Conservation (phyloP, 1,140 invertebrate species). For the Hypsibius dujardini region DNA sequence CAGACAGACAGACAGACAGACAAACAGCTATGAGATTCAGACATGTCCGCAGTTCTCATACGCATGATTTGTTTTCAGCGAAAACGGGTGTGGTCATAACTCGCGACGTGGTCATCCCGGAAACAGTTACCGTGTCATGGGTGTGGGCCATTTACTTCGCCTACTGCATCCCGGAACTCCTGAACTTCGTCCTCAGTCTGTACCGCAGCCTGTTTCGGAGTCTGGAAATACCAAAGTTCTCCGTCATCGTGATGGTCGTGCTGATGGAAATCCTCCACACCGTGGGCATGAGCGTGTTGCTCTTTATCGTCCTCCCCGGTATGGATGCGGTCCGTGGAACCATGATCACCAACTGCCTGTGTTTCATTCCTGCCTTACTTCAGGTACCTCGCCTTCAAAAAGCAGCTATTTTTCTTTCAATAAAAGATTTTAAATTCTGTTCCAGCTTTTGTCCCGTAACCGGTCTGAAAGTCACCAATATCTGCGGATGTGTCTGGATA, state of each 20-base stretch:
- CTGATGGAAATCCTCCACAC: slow-evolving; percentile 69
- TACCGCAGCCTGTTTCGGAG: slow-evolving; percentile 47
- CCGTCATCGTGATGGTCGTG: slow-evolving; percentile 26
- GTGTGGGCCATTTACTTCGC: slow-evolving; percentile 76
- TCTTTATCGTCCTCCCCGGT: slow-evolving; percentile 69
- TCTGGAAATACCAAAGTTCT: not conserved
- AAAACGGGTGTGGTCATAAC: slow-evolving; percentile 25
- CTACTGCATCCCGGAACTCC: slow-evolving; percentile 65
- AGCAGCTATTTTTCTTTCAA: no score
- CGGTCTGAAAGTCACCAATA: no score
- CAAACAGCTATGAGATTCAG: no score
- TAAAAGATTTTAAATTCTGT: slow-evolving; percentile 33
- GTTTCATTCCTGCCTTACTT: slow-evolving; percentile 54
- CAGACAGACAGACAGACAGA: no score
- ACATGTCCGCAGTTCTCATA: no score
- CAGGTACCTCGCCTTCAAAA: no score
- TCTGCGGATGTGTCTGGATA: no score
- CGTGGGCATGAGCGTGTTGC: slow-evolving; percentile 59
- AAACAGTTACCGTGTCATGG: slow-evolving; percentile 68
- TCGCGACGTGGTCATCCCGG: slow-evolving; percentile 26
- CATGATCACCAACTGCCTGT: slow-evolving; percentile 81
- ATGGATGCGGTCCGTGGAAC: slow-evolving; percentile 75
- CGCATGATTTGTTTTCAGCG: no score
- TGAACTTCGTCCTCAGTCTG: slow-evolving; percentile 28
- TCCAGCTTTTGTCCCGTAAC: no score